phyloP scores from a whole-genome alignment of 2,888 invertebrate species.

The Platypus cylindrus region DNA sequence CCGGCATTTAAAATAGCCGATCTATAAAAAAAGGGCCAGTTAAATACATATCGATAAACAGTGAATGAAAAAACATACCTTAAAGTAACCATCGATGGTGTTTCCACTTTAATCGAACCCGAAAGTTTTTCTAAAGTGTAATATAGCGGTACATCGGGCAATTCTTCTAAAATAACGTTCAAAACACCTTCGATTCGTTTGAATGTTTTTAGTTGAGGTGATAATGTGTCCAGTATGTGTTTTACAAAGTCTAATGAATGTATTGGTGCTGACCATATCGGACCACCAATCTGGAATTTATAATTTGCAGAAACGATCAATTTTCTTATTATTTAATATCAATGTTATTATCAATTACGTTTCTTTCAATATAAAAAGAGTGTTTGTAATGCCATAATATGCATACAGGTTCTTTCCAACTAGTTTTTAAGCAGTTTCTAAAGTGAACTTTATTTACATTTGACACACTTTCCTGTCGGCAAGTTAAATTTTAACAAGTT shows the following conservation, averaged over 20 bases:
- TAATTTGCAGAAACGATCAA: background rate
- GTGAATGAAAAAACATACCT: conserved; percentile 37
- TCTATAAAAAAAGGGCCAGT: conserved; percentile 37
- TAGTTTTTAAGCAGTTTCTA: no score
- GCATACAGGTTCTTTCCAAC: no score
- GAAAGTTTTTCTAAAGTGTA: conserved; percentile 71
- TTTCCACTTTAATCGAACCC: conserved; percentile 55
- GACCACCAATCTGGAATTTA: conserved; percentile 68
- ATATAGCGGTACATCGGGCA: conserved; percentile 74
- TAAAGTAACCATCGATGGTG: conserved; percentile 55
- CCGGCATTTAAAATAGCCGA: conserved; percentile 86
- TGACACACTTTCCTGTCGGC: no score
- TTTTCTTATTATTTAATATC: no score
- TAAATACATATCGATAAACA: background rate
- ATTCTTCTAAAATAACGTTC: conserved; percentile 69
- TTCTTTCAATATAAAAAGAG: no score
- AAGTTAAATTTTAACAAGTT: no score
- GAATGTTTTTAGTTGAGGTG: conserved; percentile 49
- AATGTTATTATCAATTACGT: no score
- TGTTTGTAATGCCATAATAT: no score
- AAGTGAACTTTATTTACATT: no score
- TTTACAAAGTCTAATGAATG: conserved; percentile 69
- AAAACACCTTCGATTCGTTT: conserved; percentile 71
- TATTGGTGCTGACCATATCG: conserved; percentile 83
- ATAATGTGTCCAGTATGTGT: conserved; percentile 42